phyloP scores from a whole-genome alignment of 2,113 vertebrate genomes.

The Lamprotornis superbus region DNA sequence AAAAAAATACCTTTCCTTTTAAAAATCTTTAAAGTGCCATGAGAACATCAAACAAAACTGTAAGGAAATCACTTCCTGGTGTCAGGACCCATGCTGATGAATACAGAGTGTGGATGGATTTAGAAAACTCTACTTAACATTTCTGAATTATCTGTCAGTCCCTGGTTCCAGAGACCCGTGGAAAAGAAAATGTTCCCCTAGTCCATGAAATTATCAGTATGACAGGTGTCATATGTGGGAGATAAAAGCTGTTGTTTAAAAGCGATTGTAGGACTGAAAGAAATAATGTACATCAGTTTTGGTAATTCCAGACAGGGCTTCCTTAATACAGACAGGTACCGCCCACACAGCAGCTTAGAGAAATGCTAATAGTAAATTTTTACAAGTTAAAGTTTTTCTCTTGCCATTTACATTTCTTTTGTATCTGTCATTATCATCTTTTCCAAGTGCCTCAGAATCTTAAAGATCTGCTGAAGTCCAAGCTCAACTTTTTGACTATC shows the following conservation, averaged over 20 bases:
- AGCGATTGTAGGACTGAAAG: not conserved
- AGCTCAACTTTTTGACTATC: not conserved
- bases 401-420: not conserved
- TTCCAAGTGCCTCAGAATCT: not conserved
- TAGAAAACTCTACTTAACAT: not conserved
- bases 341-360: not conserved
- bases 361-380: not conserved
- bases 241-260: not conserved
- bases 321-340: not conserved
- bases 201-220: not conserved
- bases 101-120: not conserved
- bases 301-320: not conserved
- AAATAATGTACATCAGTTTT: not conserved
- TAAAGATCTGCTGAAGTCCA: not conserved
- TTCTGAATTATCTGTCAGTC: not conserved
- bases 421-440: not conserved
- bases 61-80: not conserved
- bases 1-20: not conserved
- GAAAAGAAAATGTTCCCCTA: not conserved
- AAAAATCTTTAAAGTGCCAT: not conserved
- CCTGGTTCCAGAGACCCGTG: not conserved
- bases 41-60: not conserved
- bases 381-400: not conserved
- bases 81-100: not conserved
- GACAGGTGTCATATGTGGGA: not conserved